phyloP scores from a whole-genome alignment of 2,888 invertebrate genomes.

The Busseola fusca region DNA sequence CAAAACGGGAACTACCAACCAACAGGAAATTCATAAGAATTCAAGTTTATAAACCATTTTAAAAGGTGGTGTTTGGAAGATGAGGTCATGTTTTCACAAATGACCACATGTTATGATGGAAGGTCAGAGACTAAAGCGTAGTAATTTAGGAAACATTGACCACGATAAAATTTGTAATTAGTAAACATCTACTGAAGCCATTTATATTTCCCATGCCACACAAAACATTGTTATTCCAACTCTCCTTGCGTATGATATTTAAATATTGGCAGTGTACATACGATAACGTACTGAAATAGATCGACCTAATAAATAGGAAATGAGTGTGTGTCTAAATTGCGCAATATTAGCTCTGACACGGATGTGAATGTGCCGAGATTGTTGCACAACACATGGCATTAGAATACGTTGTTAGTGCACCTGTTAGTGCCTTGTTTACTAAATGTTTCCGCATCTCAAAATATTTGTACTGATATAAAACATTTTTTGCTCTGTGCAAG shows the following conservation, averaged over 20 bases:
- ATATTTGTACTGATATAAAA: slow-evolving; percentile 27
- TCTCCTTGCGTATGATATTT: slow-evolving; percentile 64
- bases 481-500: background rate
- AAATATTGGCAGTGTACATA: slow-evolving; percentile 77
- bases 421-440: slow-evolving; percentile 59
- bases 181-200: background rate
- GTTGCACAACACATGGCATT: slow-evolving; percentile 74
- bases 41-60: slow-evolving; percentile 1
- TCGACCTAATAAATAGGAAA: slow-evolving; percentile 84
- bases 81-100: slow-evolving; percentile 4
- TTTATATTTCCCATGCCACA: background rate
- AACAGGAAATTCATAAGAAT: slow-evolving; percentile 31
- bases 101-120: background rate
- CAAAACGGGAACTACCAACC: slow-evolving; percentile 21
- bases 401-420: slow-evolving; percentile 64
- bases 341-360: slow-evolving; percentile 73
- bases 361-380: slow-evolving; percentile 73
- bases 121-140: background rate
- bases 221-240: slow-evolving; percentile 30
- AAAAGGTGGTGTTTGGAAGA: background rate
- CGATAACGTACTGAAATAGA: slow-evolving; percentile 80
- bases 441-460: slow-evolving; percentile 52
- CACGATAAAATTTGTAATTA: background rate
- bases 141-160: background rate
- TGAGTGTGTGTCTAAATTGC: slow-evolving; percentile 74